Base-by-base conservation (phyloP, 1,140 invertebrate genomes). In the Pseudomyrmex pallidus region DNA sequence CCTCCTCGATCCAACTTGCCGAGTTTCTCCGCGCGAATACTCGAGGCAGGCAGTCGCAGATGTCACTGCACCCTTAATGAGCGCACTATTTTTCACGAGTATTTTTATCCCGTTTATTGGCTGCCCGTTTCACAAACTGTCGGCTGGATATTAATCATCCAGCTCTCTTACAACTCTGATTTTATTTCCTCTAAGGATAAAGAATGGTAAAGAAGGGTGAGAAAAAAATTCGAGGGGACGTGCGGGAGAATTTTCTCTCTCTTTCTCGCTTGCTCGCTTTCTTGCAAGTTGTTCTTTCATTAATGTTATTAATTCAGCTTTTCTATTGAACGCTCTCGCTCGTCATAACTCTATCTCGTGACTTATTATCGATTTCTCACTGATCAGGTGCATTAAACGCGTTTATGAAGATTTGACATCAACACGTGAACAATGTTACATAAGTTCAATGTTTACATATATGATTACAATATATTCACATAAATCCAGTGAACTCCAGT, bases 61-160 rank as follows among this genome's bases (percentile, higher is more conserved):
- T 94, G 94, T 94, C 93, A 94, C 93, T 93, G 92, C 92, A 92
- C 90, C 93, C 93, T 92, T 94, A 94, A 94, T 94, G 94, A 94
- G 93, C 93, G 90, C 93, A 92, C 93, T 94, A 94, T 94, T 94
- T 94, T 94, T 94, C 94, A 94, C 93, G 93, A 93, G 93, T 92
- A 94, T 93, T 94, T 94, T 94, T 94, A 94, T 94, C 93, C 94
- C 94, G 94, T 94, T 94, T 94, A 94, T 94, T 94, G 93, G 94
- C 93, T 92, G 92, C 90, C 90, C 92, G 93, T 91, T 94, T 94
- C 93, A 93, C 92, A 91, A 92, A 93, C 94, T 94, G 94, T 94
- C 93, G 91, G 93, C 93, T 90, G 92, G 92, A 94, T 94, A 94
- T 94, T 94, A 94, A 94, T 94, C 94, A 94, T 94, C 89, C 91